These are phyloP conservation scores for Linnaemya vulpina DNA, from an alignment of 2,888 invertebrate genomes.

Conservation along the genomic window DNA sequence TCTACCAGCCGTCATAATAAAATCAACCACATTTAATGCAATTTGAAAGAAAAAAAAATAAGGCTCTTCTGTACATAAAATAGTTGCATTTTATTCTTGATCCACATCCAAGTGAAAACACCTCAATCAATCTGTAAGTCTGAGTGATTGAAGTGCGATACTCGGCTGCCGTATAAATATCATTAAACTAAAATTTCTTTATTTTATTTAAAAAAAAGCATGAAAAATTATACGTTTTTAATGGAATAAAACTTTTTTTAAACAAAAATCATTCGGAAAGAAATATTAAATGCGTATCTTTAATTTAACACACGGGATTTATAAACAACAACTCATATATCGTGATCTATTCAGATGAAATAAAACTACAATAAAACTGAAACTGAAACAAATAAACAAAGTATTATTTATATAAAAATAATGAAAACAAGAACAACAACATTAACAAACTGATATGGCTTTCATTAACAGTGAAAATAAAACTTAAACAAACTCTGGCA, in stretches of 20 bases:
- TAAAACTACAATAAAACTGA: not conserved
- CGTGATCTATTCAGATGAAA: conserved; percentile 14
- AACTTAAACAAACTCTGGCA: conserved; percentile 20
- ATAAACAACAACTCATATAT: conserved; percentile 23
- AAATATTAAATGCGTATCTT: conserved; percentile 6
- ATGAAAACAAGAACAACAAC: too few relatives aligned
- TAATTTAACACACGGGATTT: conserved; percentile 28
- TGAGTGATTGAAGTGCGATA: not conserved
- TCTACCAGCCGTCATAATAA: not conserved
- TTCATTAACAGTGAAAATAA: conserved; percentile 50
- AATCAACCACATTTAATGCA: not conserved
- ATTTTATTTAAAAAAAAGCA: not conserved
- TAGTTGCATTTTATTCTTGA: not conserved
- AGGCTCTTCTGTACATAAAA: not conserved
- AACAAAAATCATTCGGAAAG: conserved; percentile 2
- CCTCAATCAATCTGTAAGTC: conserved; percentile 8
- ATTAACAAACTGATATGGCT: conserved; percentile 58
- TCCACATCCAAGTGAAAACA: conserved; percentile 46
- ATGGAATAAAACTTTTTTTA: conserved; percentile 22
- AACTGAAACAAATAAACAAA: not conserved
- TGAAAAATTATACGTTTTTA: conserved; percentile 4
- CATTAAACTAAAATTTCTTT: conserved; percentile 10
- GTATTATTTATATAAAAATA: conserved; percentile 3
- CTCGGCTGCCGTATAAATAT: conserved; percentile 26
- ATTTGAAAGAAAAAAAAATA: not conserved